Evolutionary conservation across 2,888 invertebrate genomes (phyloP).

Genomic region (Megamerina dolium): DNA sequence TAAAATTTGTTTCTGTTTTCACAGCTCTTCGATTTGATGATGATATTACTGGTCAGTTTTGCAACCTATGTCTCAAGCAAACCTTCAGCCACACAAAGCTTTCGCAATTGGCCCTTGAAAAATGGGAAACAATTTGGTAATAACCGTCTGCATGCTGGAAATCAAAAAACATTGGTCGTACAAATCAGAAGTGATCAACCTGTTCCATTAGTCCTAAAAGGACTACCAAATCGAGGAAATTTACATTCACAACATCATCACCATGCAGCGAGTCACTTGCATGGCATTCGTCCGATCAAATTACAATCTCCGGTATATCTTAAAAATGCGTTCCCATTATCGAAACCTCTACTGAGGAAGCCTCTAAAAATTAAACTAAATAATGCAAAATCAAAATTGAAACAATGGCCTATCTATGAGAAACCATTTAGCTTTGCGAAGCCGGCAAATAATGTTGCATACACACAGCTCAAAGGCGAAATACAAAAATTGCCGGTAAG

Average conservation of each 20-base stretch:
- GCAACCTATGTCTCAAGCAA: too few relatives aligned
- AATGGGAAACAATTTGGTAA: too few relatives aligned
- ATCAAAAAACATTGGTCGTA: constrained; percentile 41
- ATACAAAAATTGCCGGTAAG: constrained; percentile 41
- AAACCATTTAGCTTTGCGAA: constrained; percentile 32
- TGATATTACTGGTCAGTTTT: too few relatives aligned
- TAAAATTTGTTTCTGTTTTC: too few relatives aligned
- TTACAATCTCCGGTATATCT: constrained; percentile 28
- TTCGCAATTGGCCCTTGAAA: constrained; percentile 36
- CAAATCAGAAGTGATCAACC: constrained; percentile 47
- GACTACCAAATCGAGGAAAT: constrained; percentile 30
- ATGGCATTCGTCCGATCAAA: constrained; percentile 22
- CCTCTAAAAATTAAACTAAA: constrained; percentile 43
- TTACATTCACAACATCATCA: constrained; percentile 20
- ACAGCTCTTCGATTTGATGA: too few relatives aligned
- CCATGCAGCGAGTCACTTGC: constrained; percentile 21
- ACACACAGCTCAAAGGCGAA: constrained; percentile 28
- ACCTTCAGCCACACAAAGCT: constrained; percentile 30
- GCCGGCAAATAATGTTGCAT: constrained; percentile 10
- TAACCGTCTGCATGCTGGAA: too few relatives aligned
- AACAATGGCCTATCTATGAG: constrained; percentile 43
- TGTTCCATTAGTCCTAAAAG: constrained; percentile 42
- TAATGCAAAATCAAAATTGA: constrained; percentile 32
- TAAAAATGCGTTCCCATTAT: constrained; percentile 21
- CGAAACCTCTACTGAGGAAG: constrained; percentile 28